Percentiles rank a stretch among this genome's conserved stretches.
Evolutionary conservation across 2,113 vertebrate genomes (phyloP).

Genomic region (Todiramphus chloris): DNA sequence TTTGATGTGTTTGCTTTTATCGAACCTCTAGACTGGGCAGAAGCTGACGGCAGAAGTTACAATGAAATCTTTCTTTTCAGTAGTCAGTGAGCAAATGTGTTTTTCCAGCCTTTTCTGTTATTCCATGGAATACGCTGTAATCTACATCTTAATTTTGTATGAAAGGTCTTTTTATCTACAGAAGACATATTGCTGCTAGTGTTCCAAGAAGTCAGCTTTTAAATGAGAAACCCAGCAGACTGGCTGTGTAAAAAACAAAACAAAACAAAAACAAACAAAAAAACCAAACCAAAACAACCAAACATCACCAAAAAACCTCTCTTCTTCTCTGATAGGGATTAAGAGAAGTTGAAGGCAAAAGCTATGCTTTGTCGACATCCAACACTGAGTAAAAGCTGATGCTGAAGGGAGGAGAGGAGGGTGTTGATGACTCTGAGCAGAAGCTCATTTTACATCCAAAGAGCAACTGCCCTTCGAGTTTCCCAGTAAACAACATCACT

Average conservation of each 20-base stretch:
- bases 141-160: slow-evolving; percentile 48
- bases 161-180: slow-evolving; percentile 47
- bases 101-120: slow-evolving; percentile 42
- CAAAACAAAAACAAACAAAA: no score
- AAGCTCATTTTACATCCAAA: background rate
- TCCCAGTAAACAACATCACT: background rate
- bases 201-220: slow-evolving; percentile 20
- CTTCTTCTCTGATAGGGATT: background rate
- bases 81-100: slow-evolving; percentile 29
- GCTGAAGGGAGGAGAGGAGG: background rate
- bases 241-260: background rate
- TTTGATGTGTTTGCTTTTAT: slow-evolving; percentile 49
- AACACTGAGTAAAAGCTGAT: background rate
- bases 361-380: background rate
- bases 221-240: background rate
- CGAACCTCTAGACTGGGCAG: background rate
- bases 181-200: background rate
- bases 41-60: background rate
- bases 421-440: background rate
- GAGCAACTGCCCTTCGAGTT: background rate
- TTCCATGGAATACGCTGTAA: background rate
- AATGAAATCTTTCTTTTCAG: slow-evolving; percentile 41
- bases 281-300: background rate
- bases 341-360: background rate
- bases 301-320: background rate